Evolutionary conservation across 2,113 vertebrate species (phyloP).

Genomic region (Apistogramma diplotaenia): DNA sequence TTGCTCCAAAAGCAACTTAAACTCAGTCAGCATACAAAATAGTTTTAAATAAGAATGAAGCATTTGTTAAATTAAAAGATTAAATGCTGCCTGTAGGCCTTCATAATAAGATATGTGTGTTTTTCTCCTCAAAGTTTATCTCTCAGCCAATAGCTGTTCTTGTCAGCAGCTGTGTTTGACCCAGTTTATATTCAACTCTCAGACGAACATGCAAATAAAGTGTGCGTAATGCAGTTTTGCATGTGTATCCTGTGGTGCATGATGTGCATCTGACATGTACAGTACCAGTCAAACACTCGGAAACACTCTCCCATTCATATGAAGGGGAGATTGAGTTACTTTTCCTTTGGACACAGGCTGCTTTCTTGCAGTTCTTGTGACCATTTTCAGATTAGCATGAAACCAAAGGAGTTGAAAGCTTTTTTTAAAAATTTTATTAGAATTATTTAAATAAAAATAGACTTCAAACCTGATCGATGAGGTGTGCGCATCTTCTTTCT

Average conservation of each 20-base stretch:
- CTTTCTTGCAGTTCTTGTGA: too few species aligned
- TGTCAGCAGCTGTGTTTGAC: neutral
- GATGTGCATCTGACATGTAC: neutral
- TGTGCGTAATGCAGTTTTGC: neutral
- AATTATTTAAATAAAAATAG: neutral
- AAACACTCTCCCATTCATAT: too few species aligned
- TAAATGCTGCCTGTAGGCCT: neutral
- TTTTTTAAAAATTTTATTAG: too few species aligned
- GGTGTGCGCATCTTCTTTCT: neutral
- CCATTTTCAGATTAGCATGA: too few species aligned
- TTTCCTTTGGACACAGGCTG: too few species aligned
- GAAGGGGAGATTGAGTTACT: too few species aligned
- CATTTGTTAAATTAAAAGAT: neutral
- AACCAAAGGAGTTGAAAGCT: too few species aligned
- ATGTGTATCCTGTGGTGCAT: neutral
- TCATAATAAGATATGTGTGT: neutral
- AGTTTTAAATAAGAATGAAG: neutral
- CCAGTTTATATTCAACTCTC: neutral
- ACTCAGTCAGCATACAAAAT: neutral
- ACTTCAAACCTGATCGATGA: neutral
- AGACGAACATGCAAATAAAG: slow-evolving; percentile 6
- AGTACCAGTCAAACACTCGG: too few species aligned
- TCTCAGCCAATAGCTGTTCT: neutral
- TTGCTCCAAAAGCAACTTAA: neutral
- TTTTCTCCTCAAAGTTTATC: neutral